phyloP scores from a whole-genome alignment of 2,113 vertebrate species.

The Ifrita kowaldi region DNA sequence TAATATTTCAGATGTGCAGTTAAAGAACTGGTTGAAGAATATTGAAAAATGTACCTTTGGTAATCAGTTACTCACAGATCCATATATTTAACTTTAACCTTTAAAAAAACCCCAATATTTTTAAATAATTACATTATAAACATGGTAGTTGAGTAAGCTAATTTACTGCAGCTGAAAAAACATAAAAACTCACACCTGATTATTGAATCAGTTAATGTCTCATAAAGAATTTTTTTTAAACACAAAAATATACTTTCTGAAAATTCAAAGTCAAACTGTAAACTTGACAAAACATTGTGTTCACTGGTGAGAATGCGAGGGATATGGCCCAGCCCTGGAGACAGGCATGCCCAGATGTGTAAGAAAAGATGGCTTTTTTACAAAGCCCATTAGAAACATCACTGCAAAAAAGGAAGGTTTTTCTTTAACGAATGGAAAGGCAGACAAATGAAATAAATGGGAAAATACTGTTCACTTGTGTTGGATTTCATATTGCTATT shows the following conservation, averaged over 20 bases:
- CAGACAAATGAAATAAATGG: neutral
- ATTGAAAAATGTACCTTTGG: neutral
- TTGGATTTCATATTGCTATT: neutral
- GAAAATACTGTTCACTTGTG: rapidly evolving
- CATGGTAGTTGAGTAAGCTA: neutral
- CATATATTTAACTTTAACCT: neutral
- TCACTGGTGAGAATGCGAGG: neutral
- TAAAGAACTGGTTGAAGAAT: neutral
- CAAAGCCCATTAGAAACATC: neutral
- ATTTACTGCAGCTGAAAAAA: neutral
- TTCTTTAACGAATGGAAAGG: neutral
- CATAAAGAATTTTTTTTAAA: neutral
- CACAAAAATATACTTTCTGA: neutral
- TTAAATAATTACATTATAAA: neutral
- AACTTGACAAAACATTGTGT: neutral
- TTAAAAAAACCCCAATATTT: neutral
- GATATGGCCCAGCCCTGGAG: neutral
- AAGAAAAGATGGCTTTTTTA: neutral
- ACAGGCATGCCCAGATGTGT: neutral
- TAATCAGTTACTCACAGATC: neutral
- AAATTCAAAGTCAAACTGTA: neutral
- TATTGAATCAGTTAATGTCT: neutral
- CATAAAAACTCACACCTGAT: neutral
- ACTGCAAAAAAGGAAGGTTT: neutral
- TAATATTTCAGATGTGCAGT: neutral